Base-by-base conservation (phyloP, 2,888 invertebrate species). In the Acleris laterana region DNA sequence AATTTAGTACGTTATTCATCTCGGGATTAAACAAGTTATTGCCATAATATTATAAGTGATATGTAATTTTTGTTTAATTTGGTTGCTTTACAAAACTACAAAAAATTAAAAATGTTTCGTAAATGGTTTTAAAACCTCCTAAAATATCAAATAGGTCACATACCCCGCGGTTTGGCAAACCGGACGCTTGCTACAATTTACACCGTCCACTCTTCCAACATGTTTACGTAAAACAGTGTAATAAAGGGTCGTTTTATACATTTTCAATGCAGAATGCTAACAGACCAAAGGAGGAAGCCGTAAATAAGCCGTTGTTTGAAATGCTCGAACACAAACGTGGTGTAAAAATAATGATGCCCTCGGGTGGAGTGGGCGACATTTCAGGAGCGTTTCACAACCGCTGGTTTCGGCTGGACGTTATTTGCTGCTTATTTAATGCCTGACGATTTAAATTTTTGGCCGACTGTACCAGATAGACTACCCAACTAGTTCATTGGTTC, bases 231-330 rank as follows among this genome's bases (percentile, higher is more conserved):
- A 28, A 44, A 48, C 52, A 20, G n/a, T n/a, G 46, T 46, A 46
- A n/a, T 46, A 28, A 48, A 48, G 48, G 59, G 48, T 59, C 48
- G 19, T 60, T 55, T 55, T 46, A 56, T 42, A 51, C 28, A 44
- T 63, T 63, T 63, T 22, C n/a, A 44, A 51, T 58, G 51, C 51
- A 53, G n/a, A 52, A 48, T 13, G 57, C 51, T 52, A 53, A 64
- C 49, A 42, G 16, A 44, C 22, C 42, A 17, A 60, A 49, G 76
- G 69, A 81, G 83, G 80, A 84, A 82, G 83, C 81, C 79, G 78
- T 89, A 88, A 88, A 89, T 88, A 87, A 82, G 75, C 78, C 81
- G 85, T 85, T 84, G 86, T 87, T 87, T 83, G 83, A 83, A 85
- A 82, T 81, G 77, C 77, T 82, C 76, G 80, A 78, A 81, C 77